These are phyloP conservation scores for Rhamphomyia laevipes DNA, from an alignment of 2,888 invertebrate genomes.

Conservation along the genomic window DNA sequence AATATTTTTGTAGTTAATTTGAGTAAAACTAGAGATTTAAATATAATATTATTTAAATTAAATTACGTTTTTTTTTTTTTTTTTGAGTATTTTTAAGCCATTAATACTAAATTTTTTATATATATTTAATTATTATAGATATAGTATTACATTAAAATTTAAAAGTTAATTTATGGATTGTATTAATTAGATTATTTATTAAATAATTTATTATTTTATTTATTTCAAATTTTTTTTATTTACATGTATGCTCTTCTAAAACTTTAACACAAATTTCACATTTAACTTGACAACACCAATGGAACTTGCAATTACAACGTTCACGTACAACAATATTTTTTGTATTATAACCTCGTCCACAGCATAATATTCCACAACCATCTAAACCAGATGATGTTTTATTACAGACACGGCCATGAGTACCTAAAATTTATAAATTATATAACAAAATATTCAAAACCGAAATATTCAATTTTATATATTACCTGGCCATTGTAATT, in stretches of 20 bases:
- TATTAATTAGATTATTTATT: not conserved
- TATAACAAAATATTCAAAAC: not conserved
- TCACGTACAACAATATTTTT: constrained; percentile 62
- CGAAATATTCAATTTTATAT: not conserved
- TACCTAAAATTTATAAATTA: constrained; percentile 44
- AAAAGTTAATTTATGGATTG: not conserved
- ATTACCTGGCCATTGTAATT: constrained; percentile 52
- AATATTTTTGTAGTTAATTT: too few relatives aligned
- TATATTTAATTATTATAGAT: too few relatives aligned
- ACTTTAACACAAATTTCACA: constrained; percentile 76
- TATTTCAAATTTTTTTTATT: constrained; percentile 43
- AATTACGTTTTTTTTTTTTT: too few relatives aligned
- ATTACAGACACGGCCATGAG: constrained; percentile 59
- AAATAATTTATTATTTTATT: not conserved
- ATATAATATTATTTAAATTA: too few relatives aligned
- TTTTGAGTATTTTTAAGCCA: too few relatives aligned
- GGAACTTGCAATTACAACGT: constrained; percentile 87
- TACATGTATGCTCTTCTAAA: constrained; percentile 76
- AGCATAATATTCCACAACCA: constrained; percentile 80
- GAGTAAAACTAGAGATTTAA: too few relatives aligned
- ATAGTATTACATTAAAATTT: not conserved
- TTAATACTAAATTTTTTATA: too few relatives aligned
- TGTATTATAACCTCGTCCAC: constrained; percentile 86
- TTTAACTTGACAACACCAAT: constrained; percentile 92
- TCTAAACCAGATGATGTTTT: constrained; percentile 63